Evolutionary conservation across 2,888 invertebrate species (phyloP).

Genomic region (Magallana nippona): DNA sequence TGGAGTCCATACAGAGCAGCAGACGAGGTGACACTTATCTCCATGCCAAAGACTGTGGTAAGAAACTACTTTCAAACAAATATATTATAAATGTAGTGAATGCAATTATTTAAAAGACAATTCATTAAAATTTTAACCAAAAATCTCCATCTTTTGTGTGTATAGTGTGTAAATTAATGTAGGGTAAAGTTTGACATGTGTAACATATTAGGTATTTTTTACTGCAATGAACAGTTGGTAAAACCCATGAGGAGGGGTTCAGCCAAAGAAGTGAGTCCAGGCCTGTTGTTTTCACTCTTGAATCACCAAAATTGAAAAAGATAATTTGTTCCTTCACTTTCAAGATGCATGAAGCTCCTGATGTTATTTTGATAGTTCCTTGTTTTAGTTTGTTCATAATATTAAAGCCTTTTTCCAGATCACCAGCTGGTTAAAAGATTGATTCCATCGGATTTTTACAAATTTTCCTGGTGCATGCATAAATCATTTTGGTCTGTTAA

Average conservation of each 20-base stretch:
- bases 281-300: constrained; percentile 4
- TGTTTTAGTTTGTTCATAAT: background rate
- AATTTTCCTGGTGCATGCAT: no score
- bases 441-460: no score
- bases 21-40: constrained; percentile 68
- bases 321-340: background rate
- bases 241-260: constrained; percentile 30
- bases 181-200: no score
- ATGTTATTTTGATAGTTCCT: background rate
- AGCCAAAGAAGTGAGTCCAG: background rate
- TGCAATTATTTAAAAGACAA: no score
- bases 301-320: background rate
- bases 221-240: constrained; percentile 23
- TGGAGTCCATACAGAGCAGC: constrained; percentile 72
- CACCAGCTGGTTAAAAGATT: no score
- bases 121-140: no score
- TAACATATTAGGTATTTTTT: background rate
- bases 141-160: no score
- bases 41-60: constrained; percentile 67
- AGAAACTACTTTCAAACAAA: background rate
- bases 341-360: background rate
- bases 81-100: no score
- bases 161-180: no score
- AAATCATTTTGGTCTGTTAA: no score
- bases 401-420: background rate